A percentile compares a stretch with the other conserved stretches of the same genome.
These are phyloP conservation scores for Syngnathus acus DNA, from an alignment of 2,797 vertebrate species.

Conservation along the genomic window DNA sequence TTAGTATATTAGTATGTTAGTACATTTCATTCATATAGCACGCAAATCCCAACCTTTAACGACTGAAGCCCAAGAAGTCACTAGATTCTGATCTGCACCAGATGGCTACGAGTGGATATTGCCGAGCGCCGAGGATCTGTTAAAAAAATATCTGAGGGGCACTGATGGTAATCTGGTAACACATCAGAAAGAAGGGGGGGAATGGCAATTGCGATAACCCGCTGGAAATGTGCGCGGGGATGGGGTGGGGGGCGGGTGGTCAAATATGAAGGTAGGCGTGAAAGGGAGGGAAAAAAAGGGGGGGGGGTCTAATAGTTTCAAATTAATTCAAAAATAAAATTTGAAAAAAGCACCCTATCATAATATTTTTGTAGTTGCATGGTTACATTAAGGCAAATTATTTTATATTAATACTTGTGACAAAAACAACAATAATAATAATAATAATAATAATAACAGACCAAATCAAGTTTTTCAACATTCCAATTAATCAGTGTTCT, in stretches of 20 bases:
- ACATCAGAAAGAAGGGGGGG: conserved; percentile 70
- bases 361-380: background rate
- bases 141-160: conserved; percentile 84
- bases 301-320: background rate
- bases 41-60: conserved; percentile 65
- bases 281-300: background rate
- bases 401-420: background rate
- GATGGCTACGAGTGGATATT: conserved; percentile 83
- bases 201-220: conserved; percentile 84
- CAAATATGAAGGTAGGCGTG: conserved; percentile 68
- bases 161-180: conserved; percentile 85
- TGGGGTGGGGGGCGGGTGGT: conserved; percentile 40
- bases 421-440: background rate
- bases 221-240: conserved; percentile 66
- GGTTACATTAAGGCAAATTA: no score
- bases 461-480: background rate
- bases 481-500: background rate
- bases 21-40: conserved; percentile 58
- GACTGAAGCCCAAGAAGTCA: conserved; percentile 79
- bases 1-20: no score
- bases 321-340: background rate
- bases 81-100: conserved; percentile 86
- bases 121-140: conserved; percentile 79
- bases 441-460: background rate
- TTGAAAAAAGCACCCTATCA: background rate